Percentiles rank a stretch among this genome's conserved stretches.
Evolutionary conservation across 1,140 invertebrate genomes (phyloP).

Genomic region (Lithobius niger): DNA sequence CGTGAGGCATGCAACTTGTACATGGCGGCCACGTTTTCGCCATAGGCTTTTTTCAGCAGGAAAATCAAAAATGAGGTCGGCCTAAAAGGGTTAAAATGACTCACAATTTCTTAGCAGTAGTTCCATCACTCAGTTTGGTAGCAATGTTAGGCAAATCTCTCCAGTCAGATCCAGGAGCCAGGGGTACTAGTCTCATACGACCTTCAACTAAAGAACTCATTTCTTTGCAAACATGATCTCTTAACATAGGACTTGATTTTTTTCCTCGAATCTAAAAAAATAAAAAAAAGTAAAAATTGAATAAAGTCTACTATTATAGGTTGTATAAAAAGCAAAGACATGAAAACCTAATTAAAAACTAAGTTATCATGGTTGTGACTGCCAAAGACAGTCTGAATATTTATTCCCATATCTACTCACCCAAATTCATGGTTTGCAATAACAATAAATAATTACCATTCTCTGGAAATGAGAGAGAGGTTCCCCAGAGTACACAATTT

Average conservation of each 20-base stretch:
- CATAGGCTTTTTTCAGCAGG: too few species aligned
- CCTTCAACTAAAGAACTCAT: conserved; percentile 66
- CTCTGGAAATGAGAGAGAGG: conserved; percentile 63
- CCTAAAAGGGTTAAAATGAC: conserved; percentile 20
- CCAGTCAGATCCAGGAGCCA: conserved; percentile 65
- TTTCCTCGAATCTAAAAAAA: conserved; percentile 43
- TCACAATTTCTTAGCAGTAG: conserved; percentile 46
- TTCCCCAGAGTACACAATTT: conserved; percentile 58
- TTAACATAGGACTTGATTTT: conserved; percentile 41
- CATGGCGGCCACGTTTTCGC: too few species aligned
- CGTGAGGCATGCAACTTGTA: too few species aligned
- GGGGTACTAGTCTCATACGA: conserved; percentile 61
- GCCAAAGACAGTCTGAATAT: too few species aligned
- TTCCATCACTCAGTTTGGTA: conserved; percentile 54
- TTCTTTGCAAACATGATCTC: conserved; percentile 74
- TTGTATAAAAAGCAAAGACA: too few species aligned
- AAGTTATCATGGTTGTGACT: too few species aligned
- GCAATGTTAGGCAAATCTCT: conserved; percentile 69
- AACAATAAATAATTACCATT: conserved; percentile 33
- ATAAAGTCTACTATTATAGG: too few species aligned
- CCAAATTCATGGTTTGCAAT: background rate
- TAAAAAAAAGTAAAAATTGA: conserved; percentile 3
- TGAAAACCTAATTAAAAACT: too few species aligned
- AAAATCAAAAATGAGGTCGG: too few species aligned
- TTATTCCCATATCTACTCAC: too few species aligned